Conservation (phyloP, 2,113 vertebrate species). For the Pangasianodon gigas region DNA sequence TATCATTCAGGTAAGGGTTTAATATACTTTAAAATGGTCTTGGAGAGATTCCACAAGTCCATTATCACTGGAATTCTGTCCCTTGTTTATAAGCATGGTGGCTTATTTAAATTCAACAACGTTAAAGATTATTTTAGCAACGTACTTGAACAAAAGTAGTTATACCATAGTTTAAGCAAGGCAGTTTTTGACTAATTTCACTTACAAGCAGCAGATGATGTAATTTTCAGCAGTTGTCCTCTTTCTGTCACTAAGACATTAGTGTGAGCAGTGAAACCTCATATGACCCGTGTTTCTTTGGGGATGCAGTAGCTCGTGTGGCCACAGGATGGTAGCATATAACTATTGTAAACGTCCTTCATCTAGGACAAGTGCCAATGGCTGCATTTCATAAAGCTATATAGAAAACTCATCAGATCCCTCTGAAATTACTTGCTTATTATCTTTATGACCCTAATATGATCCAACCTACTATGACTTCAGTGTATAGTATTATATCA, state of each 20-base stretch:
- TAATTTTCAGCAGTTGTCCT: constrained; percentile 2
- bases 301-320: constrained; percentile 22
- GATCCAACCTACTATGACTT: background rate
- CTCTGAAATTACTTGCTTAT: background rate
- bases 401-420: background rate
- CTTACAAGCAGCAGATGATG: constrained; percentile 17
- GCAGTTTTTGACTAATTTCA: background rate
- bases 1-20: constrained; percentile 43
- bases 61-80: constrained; percentile 43
- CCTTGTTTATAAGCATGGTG: constrained; percentile 41
- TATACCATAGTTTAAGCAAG: constrained; percentile 15
- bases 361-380: background rate
- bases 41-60: constrained; percentile 30
- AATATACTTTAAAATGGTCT: background rate
- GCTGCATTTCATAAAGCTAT: constrained; percentile 1
- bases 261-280: background rate
- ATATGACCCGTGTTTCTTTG: background rate
- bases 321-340: constrained; percentile 45
- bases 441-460: background rate
- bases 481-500: background rate
- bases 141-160: constrained; percentile 56
- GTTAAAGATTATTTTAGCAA: constrained; percentile 70
- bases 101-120: constrained; percentile 64
- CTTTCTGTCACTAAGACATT: background rate
- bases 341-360: constrained; percentile 1